phyloP scores from a whole-genome alignment of 2,113 vertebrate species.

The Orycteropus afer region DNA sequence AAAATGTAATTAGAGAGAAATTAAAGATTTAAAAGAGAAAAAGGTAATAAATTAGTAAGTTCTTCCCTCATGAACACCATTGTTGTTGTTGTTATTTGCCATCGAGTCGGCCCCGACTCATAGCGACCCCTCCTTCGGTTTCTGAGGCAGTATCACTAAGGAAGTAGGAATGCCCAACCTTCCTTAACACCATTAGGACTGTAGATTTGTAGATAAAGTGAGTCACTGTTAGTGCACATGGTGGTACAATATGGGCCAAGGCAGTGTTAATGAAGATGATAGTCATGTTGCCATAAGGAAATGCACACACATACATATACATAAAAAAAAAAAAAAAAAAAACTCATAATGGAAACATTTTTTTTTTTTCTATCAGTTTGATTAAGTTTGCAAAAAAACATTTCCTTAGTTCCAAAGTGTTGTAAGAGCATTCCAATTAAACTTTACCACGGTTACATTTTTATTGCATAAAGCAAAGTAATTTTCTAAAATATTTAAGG shows the following conservation, averaged over 20 bases:
- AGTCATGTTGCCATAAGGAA: background rate
- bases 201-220: background rate
- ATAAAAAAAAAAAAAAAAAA: too few species aligned
- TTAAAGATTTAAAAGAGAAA: constrained; percentile 25
- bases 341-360: background rate
- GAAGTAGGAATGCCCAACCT: too few species aligned
- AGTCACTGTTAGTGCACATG: background rate
- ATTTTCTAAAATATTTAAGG: background rate
- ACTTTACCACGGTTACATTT: too few species aligned
- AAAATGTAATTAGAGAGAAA: background rate
- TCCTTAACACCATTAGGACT: background rate
- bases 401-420: background rate
- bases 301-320: background rate
- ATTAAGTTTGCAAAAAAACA: background rate
- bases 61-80: too few species aligned
- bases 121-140: too few species aligned
- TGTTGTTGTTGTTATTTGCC: too few species aligned
- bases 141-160: too few species aligned
- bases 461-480: background rate
- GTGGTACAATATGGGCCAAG: background rate
- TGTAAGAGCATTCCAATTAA: background rate
- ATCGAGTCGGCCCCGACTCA: too few species aligned
- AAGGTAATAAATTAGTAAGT: constrained; percentile 38
- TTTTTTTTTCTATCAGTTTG: background rate
- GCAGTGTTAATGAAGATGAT: background rate